A percentile compares a stretch with the other conserved stretches of the same genome.
Evolutionary conservation across 2,888 invertebrate species (phyloP).

Genomic region (Platycnemis pennipes): DNA sequence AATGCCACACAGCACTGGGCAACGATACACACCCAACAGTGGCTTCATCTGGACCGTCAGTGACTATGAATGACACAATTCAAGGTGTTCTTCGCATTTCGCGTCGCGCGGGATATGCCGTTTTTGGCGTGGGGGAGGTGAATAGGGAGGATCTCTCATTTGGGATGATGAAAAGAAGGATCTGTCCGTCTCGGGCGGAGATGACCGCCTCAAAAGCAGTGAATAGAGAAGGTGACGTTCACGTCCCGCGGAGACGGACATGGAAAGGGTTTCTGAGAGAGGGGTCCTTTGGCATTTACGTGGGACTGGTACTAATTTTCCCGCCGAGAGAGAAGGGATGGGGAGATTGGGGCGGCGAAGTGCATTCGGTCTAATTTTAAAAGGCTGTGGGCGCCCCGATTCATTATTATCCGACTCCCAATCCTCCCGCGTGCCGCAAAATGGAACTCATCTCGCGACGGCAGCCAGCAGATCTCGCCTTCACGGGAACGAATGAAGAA

Average conservation of each 20-base stretch:
- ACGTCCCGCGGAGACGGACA: neutral
- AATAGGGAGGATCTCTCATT: too few species aligned
- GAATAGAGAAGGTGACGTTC: neutral
- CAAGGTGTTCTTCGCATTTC: neutral
- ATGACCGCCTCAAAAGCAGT: neutral
- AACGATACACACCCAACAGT: too few species aligned
- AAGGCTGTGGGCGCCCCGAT: neutral
- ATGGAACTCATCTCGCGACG: conserved; percentile 16
- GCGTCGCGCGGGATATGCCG: neutral
- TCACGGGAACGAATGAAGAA: neutral
- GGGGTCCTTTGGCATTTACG: neutral
- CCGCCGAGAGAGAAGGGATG: neutral
- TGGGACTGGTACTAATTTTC: conserved; percentile 1
- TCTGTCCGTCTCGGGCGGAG: neutral
- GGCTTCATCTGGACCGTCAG: too few species aligned
- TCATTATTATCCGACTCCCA: neutral
- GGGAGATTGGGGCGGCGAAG: neutral
- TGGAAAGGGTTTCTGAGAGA: neutral
- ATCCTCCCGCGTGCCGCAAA: neutral
- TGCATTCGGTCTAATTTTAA: conserved; percentile 18
- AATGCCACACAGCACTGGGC: too few species aligned
- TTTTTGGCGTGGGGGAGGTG: neutral
- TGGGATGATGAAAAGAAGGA: too few species aligned
- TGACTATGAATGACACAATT: neutral
- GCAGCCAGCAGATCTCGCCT: neutral